A percentile compares a stretch with the other conserved stretches of the same genome.
Conservation (phyloP, 2,797 vertebrate species). For the Hipposideros larvatus region DNA sequence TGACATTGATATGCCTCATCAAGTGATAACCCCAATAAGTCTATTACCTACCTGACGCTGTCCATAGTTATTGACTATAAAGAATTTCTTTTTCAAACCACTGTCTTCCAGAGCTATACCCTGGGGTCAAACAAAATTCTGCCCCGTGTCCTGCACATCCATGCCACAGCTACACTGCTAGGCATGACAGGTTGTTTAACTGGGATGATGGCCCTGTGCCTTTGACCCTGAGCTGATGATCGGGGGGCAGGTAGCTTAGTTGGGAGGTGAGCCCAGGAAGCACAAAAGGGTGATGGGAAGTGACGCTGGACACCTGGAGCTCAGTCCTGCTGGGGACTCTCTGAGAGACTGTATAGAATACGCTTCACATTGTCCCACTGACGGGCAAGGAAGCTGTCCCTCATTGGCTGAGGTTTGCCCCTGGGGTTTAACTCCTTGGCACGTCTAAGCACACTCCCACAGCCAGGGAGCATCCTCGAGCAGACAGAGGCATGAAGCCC, state of each 20-base stretch:
- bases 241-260: accelerated
- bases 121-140: not conserved
- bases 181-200: accelerated
- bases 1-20: no score
- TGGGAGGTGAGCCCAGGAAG: not conserved
- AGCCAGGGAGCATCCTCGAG: not conserved
- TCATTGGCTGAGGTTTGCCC: not conserved
- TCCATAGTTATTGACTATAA: no score
- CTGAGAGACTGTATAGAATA: not conserved
- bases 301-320: not conserved
- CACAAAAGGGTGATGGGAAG: not conserved
- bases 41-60: no score
- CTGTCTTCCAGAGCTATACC: not conserved
- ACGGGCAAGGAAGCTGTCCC: not conserved
- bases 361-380: accelerated
- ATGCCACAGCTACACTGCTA: accelerated
- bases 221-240: not conserved
- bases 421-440: not conserved
- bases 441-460: no score
- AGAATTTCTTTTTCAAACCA: not conserved
- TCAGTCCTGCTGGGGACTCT: not conserved
- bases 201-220: not conserved
- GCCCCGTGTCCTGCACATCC: not conserved
- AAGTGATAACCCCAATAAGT: no score
- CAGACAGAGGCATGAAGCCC: not conserved